Evolutionary conservation across 1,140 invertebrate species (phyloP), one percentile per base, ranked within the genome.

Genomic region (Drosophila melanica): DNA sequence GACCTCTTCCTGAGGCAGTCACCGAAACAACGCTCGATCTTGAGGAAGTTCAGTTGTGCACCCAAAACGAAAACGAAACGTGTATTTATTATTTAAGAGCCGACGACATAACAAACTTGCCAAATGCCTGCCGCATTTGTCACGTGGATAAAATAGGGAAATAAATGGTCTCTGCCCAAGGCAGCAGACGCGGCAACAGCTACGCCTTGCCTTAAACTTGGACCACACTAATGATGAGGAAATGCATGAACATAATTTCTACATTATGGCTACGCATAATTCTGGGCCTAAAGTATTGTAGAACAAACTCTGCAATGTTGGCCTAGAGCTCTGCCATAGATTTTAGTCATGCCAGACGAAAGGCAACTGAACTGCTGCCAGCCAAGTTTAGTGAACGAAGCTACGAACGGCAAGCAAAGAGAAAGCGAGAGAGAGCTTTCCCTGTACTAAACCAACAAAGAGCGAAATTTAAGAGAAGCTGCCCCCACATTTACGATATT

Each of bases 71-170:
- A 30, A 47, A 68, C 65, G 33, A 68, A 54, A 41, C 44, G 30
- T 50, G 44, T 55, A 79, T 89, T 87, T 77, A 87, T 82, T 82
- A 87, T 82, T 87, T 82, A 82, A 70, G 63, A 73, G 48, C 45
- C 16, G 37, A 44, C 64, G 63, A 76, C 67, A 51, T 27, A 80
- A 71, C 51, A 45, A 55, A 60, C 51, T 44, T 45, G 41, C 23
- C 41, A 44, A 7, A 33, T 37, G 33, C 30, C 30, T 35, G 12
- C 30, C 35, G 8, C 33, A 41, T 41, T 23, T 42, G 39, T 57
- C 64, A 69, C 20, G 53, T 41, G 33, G 48, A 67, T 42, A 64
- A 75, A 51, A 35, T 16, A 51, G 35, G 12, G 23, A 50, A 53
- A 18, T 16, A 30, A 53, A 35, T 11, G 50, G 8, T 30, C 50